phyloP scores from a whole-genome alignment of 2,888 invertebrate genomes.

The Sclerodermus sp. region DNA sequence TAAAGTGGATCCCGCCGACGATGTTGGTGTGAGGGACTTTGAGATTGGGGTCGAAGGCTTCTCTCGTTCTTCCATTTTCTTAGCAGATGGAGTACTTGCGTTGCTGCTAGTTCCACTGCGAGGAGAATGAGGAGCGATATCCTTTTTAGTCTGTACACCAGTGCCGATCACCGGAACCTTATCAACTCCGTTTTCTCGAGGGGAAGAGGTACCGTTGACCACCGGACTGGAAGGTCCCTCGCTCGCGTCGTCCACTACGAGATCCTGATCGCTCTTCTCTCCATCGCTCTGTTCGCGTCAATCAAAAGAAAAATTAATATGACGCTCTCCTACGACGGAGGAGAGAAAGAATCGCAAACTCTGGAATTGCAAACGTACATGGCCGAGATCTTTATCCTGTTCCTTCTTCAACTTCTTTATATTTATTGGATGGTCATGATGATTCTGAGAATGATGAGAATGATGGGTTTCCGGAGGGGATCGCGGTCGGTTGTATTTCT shows the following conservation, averaged over 20 bases:
- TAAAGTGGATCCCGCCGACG: slow-evolving; percentile 48
- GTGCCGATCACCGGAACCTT: slow-evolving; percentile 59
- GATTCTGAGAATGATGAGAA: slow-evolving; percentile 60
- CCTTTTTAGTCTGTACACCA: slow-evolving; percentile 52
- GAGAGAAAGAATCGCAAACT: background rate
- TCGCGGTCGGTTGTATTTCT: slow-evolving; percentile 77
- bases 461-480: slow-evolving; percentile 73
- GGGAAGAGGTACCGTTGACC: slow-evolving; percentile 78
- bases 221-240: slow-evolving; percentile 88
- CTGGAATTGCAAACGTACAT: slow-evolving; percentile 63
- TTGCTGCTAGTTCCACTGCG: slow-evolving; percentile 87
- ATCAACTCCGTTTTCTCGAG: slow-evolving; percentile 83
- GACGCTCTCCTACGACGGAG: too few relatives aligned
- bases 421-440: slow-evolving; percentile 52
- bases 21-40: slow-evolving; percentile 85
- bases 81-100: slow-evolving; percentile 84
- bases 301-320: too few relatives aligned
- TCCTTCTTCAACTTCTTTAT: slow-evolving; percentile 77
- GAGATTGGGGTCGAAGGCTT: slow-evolving; percentile 88
- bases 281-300: slow-evolving; percentile 69
- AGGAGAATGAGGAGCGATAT: slow-evolving; percentile 54
- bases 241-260: slow-evolving; percentile 93
- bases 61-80: slow-evolving; percentile 75
- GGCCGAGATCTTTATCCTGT: slow-evolving; percentile 75
- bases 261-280: slow-evolving; percentile 86